A percentile compares a stretch with the other conserved stretches of the same genome.
Evolutionary conservation across 2,888 invertebrate species (phyloP).

Genomic region (Ypsolopha scabrella): DNA sequence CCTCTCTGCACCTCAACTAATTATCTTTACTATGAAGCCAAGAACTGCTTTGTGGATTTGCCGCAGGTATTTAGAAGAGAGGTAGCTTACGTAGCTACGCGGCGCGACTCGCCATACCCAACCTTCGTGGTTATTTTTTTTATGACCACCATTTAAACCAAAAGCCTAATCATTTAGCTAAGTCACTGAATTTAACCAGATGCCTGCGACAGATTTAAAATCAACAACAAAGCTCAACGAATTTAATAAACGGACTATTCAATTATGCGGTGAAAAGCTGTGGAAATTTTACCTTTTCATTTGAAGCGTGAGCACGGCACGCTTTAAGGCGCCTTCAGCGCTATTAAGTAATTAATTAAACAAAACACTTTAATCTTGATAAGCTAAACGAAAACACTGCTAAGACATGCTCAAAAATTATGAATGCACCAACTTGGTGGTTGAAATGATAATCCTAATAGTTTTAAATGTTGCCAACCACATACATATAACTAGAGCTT

Average conservation of each 20-base stretch:
- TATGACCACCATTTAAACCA: too few relatives aligned
- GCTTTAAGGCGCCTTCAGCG: constrained; percentile 14
- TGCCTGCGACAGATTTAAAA: too few relatives aligned
- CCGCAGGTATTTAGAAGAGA: too few relatives aligned
- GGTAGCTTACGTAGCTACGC: too few relatives aligned
- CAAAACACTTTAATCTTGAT: constrained; percentile 24
- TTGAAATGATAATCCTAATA: neutral
- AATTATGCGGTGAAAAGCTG: constrained; percentile 16
- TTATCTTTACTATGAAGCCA: neutral
- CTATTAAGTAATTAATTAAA: constrained; percentile 38
- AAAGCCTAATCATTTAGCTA: too few relatives aligned
- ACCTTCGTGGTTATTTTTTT: too few relatives aligned
- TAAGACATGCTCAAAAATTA: constrained; percentile 1
- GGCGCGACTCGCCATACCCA: too few relatives aligned
- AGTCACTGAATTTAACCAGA: too few relatives aligned
- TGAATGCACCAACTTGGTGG: neutral
- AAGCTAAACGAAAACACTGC: constrained; percentile 20
- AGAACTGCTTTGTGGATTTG: too few relatives aligned
- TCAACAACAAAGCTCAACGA: too few relatives aligned
- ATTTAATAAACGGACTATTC: neutral
- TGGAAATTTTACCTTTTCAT: constrained; percentile 6
- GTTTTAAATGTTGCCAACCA: neutral
- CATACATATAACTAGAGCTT: neutral
- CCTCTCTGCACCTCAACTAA: neutral
- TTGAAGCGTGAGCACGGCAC: constrained; percentile 21